Base-by-base conservation (phyloP, 2,797 vertebrate genomes). In the Ctenochaetus hawaiiensis region DNA sequence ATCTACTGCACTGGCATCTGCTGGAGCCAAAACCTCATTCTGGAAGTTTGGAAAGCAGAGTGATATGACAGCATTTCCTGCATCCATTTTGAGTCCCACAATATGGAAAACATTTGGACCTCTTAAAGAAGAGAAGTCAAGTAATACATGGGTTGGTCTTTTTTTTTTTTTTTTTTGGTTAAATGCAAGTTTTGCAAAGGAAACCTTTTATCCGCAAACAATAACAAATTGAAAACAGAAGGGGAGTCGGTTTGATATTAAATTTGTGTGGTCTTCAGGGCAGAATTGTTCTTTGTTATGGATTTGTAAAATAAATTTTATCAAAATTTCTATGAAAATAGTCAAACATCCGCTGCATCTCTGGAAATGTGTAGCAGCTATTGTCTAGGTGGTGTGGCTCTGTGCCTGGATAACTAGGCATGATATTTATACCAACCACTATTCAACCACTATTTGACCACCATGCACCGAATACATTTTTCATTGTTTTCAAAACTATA, bases 1-100 rank as follows among this genome's bases (percentile, higher is more conserved):
- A 84, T 91, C 86, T 91, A 90, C 87, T 83, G 77, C 89, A 89
- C 90, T 89, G 88, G 86, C 87, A 92, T 91, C 84, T 66, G 77
- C 68, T 20, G 23, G 6, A 91, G 87, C 88, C 80, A 77, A 75
- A 94, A 83, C 89, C 93, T 89, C 84, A 88, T 78, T 87, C 81
- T 89, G 91, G 86, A 81, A 90, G 93, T 92, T 93, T 93, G 84
- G 80, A 91, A 87, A 90, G 90, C 90, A 77, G 68, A 92, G 88
- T 62, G 77, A 70, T 87, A 90, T 91, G 91, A 92, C 89, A 93
- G 90, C 91, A 91, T 93, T 93, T 94, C 92, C 93, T 94, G 93
- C 89, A 87, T 92, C 89, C 87, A 92, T 92, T 92, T 86, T 83
- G 80, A 86, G 80, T 67, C 81, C 86, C 86, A 78, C 91, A 92